A percentile compares a stretch with the other conserved stretches of the same genome.
These are phyloP conservation scores for Coleophora deauratella DNA, from an alignment of 2,888 invertebrate genomes.

Conservation along the genomic window DNA sequence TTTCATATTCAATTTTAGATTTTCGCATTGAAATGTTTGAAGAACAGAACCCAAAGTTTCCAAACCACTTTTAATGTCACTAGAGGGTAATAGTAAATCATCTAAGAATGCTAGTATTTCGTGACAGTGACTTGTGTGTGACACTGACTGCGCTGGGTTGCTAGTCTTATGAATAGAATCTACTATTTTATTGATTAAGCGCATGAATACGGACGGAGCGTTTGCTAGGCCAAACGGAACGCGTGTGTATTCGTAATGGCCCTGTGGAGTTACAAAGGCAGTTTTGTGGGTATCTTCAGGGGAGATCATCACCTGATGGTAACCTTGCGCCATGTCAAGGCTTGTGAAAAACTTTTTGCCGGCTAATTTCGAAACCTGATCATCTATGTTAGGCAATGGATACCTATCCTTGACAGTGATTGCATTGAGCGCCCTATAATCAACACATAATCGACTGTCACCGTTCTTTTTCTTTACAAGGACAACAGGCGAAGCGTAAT, in stretches of 20 bases:
- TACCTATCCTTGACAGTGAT: conserved; percentile 22
- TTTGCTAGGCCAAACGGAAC: conserved; percentile 22
- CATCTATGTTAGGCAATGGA: conserved; percentile 25
- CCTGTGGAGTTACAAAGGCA: conserved; percentile 28
- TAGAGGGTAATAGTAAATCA: background rate
- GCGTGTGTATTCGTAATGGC: conserved; percentile 25
- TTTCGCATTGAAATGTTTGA: background rate
- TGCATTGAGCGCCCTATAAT: no score
- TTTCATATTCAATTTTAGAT: conserved; percentile 6
- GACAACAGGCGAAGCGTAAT: conserved; percentile 22
- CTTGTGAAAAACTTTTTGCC: conserved; percentile 21
- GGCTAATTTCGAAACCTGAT: conserved; percentile 23
- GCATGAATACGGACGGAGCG: conserved; percentile 25
- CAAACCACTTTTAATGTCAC: background rate
- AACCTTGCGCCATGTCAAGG: conserved; percentile 23
- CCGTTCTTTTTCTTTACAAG: conserved; percentile 14
- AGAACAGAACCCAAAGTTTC: background rate
- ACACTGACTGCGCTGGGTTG: background rate
- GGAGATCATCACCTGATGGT: conserved; percentile 25
- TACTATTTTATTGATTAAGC: conserved; percentile 14
- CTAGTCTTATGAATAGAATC: background rate
- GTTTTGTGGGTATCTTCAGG: conserved; percentile 22
- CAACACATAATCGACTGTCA: conserved; percentile 19
- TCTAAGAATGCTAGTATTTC: background rate
- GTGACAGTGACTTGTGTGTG: background rate